Conservation (phyloP, 2,888 invertebrate genomes). For the Oligia latruncula region DNA sequence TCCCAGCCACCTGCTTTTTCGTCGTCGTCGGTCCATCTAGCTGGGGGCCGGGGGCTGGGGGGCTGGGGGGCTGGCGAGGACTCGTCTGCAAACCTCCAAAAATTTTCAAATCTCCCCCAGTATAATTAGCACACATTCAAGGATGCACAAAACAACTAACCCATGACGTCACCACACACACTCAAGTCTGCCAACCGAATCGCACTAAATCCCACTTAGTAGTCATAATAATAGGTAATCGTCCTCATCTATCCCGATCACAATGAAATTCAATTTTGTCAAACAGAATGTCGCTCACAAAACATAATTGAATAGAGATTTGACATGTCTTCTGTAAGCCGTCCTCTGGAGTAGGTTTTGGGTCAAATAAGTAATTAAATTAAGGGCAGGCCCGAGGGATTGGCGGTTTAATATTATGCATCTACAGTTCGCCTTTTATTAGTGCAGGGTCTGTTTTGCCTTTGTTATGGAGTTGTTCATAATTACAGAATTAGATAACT, state of each 20-base stretch:
- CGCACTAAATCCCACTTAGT: constrained; percentile 60
- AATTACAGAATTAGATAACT: constrained; percentile 8
- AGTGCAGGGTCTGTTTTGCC: constrained; percentile 44
- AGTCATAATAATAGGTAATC: constrained; percentile 52
- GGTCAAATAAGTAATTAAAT: constrained; percentile 83
- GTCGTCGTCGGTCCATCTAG: no score
- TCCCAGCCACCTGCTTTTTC: no score
- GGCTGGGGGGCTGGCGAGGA: neutral
- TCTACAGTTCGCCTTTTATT: constrained; percentile 58
- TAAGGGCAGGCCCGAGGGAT: constrained; percentile 71
- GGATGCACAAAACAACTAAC: neutral
- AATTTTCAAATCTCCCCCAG: neutral
- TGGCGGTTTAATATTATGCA: constrained; percentile 73
- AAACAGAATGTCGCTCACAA: constrained; percentile 63
- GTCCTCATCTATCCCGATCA: constrained; percentile 59
- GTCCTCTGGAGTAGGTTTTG: constrained; percentile 66
- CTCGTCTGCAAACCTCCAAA: neutral
- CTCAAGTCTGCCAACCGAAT: constrained; percentile 34
- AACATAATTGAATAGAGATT: constrained; percentile 79
- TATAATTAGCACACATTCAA: constrained; percentile 3
- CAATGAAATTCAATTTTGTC: constrained; percentile 69
- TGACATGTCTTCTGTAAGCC: constrained; percentile 73
- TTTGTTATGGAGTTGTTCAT: constrained; percentile 16
- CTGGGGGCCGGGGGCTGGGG: no score
- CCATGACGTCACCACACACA: constrained; percentile 27